phyloP scores from a whole-genome alignment of 35 echinoderm and acorn worm species.

The Apostichopus parvimensis region DNA sequence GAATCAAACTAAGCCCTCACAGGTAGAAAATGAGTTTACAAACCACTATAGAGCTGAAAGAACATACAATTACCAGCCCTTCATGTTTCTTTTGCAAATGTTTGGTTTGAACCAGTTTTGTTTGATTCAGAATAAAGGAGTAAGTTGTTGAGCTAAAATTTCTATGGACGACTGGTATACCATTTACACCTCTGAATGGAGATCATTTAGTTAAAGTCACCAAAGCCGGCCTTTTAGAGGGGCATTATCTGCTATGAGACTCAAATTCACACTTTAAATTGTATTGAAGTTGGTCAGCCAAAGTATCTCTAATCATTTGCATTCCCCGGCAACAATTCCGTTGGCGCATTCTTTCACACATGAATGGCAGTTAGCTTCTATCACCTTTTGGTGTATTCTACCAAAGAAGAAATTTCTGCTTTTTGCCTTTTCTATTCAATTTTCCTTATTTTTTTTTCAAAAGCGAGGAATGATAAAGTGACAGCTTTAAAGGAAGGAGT shows the following conservation, averaged over 20 bases:
- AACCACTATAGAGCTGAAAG: neutral
- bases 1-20: neutral
- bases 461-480: neutral
- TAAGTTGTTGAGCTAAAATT: neutral
- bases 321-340: neutral
- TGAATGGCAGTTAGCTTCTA: neutral
- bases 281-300: neutral
- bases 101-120: neutral
- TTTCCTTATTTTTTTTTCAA: neutral
- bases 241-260: neutral
- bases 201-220: neutral
- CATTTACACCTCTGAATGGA: neutral
- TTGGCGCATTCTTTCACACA: too few species aligned
- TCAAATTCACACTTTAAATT: neutral
- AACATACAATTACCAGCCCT: neutral
- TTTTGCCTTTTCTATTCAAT: neutral
- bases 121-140: neutral
- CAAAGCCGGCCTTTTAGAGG: neutral
- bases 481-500: neutral
- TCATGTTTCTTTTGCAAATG: neutral
- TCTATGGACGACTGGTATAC: neutral
- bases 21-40: neutral
- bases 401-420: neutral
- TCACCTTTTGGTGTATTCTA: neutral
- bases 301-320: neutral